phyloP scores from a whole-genome alignment of 2,888 invertebrate species.

The Strigamia maritima region DNA sequence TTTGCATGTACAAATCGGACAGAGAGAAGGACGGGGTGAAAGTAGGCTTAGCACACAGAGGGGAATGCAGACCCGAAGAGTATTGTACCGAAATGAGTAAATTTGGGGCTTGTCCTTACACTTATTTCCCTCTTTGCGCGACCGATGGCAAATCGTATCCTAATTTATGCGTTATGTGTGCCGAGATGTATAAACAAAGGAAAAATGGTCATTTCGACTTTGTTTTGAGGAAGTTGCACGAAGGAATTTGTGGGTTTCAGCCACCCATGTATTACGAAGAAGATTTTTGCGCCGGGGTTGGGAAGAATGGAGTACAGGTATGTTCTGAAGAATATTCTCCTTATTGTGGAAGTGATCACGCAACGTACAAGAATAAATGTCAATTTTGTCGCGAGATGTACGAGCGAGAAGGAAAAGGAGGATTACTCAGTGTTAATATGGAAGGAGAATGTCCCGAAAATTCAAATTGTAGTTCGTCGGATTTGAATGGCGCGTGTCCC shows the following conservation, averaged over 20 bases:
- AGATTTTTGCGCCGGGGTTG: neutral
- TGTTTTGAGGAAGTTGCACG: neutral
- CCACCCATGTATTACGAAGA: neutral
- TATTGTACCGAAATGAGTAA: neutral
- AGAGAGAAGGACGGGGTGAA: neutral
- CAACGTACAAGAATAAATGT: conserved; percentile 2
- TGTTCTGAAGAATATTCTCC: conserved; percentile 20
- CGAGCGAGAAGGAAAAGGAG: neutral
- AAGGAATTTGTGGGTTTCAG: neutral
- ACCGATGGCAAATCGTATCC: conserved; percentile 21
- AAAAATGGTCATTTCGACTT: neutral
- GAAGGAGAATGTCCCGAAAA: neutral
- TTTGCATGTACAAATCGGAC: neutral
- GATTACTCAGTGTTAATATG: neutral
- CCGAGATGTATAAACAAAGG: neutral
- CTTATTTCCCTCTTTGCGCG: conserved; percentile 13
- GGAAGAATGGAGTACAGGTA: neutral
- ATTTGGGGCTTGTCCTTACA: conserved; percentile 14
- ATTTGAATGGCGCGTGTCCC: neutral
- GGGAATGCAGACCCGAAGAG: conserved; percentile 19
- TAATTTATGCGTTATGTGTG: conserved; percentile 6
- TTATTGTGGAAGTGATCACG: neutral
- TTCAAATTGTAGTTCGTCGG: neutral
- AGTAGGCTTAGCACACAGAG: neutral
- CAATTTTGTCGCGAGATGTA: neutral